Evolutionary conservation across 2,888 invertebrate genomes (phyloP), one percentile per base, ranked within the genome.

Genomic region (Biston betularia): DNA sequence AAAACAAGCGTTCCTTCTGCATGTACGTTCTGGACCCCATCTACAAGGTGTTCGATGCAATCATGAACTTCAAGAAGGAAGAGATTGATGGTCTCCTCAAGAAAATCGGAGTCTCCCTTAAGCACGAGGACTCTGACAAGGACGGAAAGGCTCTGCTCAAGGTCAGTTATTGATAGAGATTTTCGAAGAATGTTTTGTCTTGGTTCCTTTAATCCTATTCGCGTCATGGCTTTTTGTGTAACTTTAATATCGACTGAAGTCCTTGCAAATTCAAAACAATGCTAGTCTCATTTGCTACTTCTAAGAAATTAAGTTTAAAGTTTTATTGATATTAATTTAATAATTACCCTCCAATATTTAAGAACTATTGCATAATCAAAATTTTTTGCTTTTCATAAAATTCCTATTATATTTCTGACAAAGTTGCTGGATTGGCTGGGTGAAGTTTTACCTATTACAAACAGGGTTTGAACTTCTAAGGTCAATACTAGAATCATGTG

Each of bases 1-100:
- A 98, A 70, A 98, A 98, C 95, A 98, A 98, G 92, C 97, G 99
- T 81, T 99, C 99, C 0, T 99, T 99, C 96, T 97, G 97, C 92
- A 98, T 99, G 97, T 99, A 99, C 94, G 98, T 99, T 82, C 94
- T 99, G 89, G 98, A 99, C 87, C 99, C 99, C 70, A 99, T 99
- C 94, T 99, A 99, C 95, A 98, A 99, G 95, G 98, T 97, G 89
- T 95, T 95, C 84, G 94, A 94, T 79, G 95, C 95, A 69, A 94
- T 95, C 92, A 98, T 98, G 98, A 97, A 97, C 94, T 97, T 97
- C 95, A 97, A 97, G 93, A 99, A 98, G 91, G 99, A 98, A 63
- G 98, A 99, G 87, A 97, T 97, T 69, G 96, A 97, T 57, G 95
- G 95, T 56, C 95, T 99, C 64, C 94, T 99, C 72, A 96, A 96